Evolutionary conservation across 2,113 vertebrate species (phyloP).

Genomic region (Hippopotamus amphibius): DNA sequence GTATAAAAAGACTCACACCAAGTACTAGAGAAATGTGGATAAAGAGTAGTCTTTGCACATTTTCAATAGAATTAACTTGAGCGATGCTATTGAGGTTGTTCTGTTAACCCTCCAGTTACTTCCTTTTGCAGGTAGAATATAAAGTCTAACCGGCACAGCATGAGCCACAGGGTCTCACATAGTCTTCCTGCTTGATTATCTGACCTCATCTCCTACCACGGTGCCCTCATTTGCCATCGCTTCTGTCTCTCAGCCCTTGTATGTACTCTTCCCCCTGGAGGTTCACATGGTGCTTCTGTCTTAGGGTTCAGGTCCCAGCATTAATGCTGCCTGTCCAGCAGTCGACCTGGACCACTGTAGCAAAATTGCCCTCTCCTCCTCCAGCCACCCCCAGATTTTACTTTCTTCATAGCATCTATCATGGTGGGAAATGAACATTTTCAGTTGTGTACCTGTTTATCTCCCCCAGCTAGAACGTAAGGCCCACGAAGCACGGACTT

Average conservation of each 20-base stretch:
- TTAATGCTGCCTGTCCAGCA: neutral
- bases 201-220: neutral
- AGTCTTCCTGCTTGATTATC: neutral
- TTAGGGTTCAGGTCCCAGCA: neutral
- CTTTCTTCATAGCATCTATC: neutral
- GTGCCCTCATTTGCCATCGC: neutral
- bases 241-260: neutral
- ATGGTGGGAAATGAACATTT: neutral
- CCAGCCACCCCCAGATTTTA: neutral
- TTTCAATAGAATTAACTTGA: neutral
- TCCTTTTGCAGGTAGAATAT: neutral
- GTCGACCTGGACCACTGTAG: neutral
- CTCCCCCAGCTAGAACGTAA: neutral
- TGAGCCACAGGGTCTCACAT: neutral
- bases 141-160: neutral
- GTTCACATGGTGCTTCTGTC: neutral
- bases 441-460: neutral
- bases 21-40: neutral
- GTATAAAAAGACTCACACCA: neutral
- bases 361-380: neutral
- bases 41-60: neutral
- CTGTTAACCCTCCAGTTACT: neutral
- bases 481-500: neutral
- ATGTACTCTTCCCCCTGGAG: too few relatives aligned
- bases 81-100: neutral